Evolutionary conservation across 2,888 invertebrate genomes (phyloP), one percentile per base, ranked within the genome.

Genomic region (Ophion ventricosus): DNA sequence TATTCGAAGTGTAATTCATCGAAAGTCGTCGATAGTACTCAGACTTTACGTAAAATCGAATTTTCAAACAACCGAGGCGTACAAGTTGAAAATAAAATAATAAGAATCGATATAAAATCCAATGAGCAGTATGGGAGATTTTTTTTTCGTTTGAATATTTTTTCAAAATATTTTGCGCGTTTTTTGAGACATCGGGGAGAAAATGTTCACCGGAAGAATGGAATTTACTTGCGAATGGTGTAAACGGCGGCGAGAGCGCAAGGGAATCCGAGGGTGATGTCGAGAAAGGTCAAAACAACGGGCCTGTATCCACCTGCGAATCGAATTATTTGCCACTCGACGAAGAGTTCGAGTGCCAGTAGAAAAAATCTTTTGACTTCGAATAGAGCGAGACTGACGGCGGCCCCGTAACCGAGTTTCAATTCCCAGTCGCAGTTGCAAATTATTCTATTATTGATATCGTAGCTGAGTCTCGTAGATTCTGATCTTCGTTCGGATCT

Each of bases 311-410:
- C 92, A 17, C 91, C 92, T 5, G 90, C 90, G 73, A 93, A 91
- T 8, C 87, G 87, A n/a, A 93, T 89, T 11, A 91, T 87, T 66
- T 89, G 88, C 89, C 90, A 89, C 73, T 93, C 90, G 20, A 89
- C 86, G 35, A 92, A 87, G 74, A 91, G 89, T 80, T 92, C 92
- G n/a, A 92, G 69, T 11, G 88, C 83, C 57, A 93, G 75, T 49
- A 92, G 86, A 56, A 91, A 87, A 56, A 92, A 87, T 3, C 93
- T 89, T 85, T 93, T 92, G 14, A 88, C 88, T 84, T 92, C 92
- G 70, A 93, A 87, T 8, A 90, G 86, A 23, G 88, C 89, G n/a
- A 92, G 88, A 5, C 90, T 89, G 23, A 90, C 85, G 14, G 92
- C 92, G 0, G 91, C 88, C 4, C 87, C 90, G 59, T 89, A 87